These are phyloP conservation scores for Cryptocheilus praepositus DNA, from an alignment of 2,888 invertebrate genomes.

Conservation along the genomic window DNA sequence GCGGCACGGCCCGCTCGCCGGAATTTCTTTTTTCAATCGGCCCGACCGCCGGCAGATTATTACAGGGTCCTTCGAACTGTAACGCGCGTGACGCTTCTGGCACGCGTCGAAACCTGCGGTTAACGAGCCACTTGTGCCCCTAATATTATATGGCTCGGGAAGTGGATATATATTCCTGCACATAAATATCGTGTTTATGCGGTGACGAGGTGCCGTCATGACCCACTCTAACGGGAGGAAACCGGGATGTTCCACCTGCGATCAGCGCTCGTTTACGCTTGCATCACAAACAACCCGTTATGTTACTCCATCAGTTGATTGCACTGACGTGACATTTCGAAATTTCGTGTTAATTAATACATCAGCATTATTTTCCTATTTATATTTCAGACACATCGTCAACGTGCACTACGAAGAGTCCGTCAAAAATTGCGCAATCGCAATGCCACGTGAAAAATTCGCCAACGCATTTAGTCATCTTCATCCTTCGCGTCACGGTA, in stretches of 20 bases:
- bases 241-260: slow-evolving; percentile 16
- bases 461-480: too few relatives aligned
- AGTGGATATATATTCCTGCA: slow-evolving; percentile 36
- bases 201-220: slow-evolving; percentile 11
- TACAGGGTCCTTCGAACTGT: slow-evolving; percentile 38
- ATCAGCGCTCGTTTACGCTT: not conserved
- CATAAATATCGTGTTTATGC: slow-evolving; percentile 22
- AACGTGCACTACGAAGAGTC: too few relatives aligned
- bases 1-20: not conserved
- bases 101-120: slow-evolving; percentile 50
- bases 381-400: too few relatives aligned
- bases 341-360: too few relatives aligned
- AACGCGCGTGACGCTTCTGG: slow-evolving; percentile 51
- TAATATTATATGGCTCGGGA: slow-evolving; percentile 33
- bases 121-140: slow-evolving; percentile 48
- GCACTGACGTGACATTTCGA: too few relatives aligned
- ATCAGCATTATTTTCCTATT: too few relatives aligned
- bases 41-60: slow-evolving; percentile 7
- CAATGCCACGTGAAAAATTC: too few relatives aligned
- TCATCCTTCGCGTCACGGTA: too few relatives aligned
- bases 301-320: not conserved
- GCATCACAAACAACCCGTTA: not conserved
- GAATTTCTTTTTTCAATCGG: not conserved
- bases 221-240: not conserved
- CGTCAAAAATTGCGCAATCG: too few relatives aligned